A percentile compares a stretch with the other conserved stretches of the same genome.
phyloP scores from a whole-genome alignment of 2,888 invertebrate species.

The Parthenolecanium corni region DNA sequence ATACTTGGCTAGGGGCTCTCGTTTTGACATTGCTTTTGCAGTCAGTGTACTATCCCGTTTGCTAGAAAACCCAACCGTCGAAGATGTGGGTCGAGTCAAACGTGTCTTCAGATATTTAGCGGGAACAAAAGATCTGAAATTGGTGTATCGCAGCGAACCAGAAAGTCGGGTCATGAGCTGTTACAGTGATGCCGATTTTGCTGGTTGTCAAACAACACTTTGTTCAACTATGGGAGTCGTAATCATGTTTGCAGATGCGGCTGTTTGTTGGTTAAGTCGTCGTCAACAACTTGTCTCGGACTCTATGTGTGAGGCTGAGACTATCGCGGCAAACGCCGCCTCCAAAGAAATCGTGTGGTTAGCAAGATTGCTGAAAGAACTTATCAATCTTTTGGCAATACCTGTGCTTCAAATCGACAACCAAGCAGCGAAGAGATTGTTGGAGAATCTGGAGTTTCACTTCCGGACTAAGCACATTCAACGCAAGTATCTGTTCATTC shows the following conservation, averaged over 20 bases:
- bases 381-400: constrained; percentile 32
- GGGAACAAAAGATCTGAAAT: constrained; percentile 33
- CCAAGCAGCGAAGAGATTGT: constrained; percentile 34
- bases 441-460: constrained; percentile 33
- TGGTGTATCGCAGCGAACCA: constrained; percentile 30
- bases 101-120: constrained; percentile 35
- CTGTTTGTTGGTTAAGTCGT: constrained; percentile 29
- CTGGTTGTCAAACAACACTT: constrained; percentile 35
- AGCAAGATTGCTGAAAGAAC: constrained; percentile 34
- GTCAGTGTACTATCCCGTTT: not conserved
- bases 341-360: constrained; percentile 35
- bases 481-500: not conserved
- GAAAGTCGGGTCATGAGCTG: not conserved
- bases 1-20: constrained; percentile 4
- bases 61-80: constrained; percentile 15
- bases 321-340: constrained; percentile 30
- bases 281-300: constrained; percentile 14
- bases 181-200: constrained; percentile 38
- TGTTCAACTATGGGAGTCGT: constrained; percentile 35
- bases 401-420: constrained; percentile 35
- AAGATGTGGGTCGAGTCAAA: constrained; percentile 32
- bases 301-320: constrained; percentile 30
- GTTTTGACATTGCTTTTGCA: constrained; percentile 30
- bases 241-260: constrained; percentile 25
- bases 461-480: not conserved